phyloP scores from a whole-genome alignment of 1,140 invertebrate genomes.

The Penaeus japonicus region DNA sequence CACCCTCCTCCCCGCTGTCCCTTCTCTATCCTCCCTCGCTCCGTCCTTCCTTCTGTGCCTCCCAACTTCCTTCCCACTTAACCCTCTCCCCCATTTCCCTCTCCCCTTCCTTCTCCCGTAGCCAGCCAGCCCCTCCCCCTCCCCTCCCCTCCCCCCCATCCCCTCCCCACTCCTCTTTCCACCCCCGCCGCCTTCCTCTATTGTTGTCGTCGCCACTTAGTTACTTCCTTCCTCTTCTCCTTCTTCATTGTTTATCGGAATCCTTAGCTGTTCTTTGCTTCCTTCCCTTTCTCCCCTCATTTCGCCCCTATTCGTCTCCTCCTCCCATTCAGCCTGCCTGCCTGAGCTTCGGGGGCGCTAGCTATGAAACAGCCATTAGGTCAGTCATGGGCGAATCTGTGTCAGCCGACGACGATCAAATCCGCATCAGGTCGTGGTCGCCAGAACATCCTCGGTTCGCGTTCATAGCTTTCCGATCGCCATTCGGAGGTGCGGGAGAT shows the following conservation, averaged over 20 bases:
- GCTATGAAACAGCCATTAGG: no score
- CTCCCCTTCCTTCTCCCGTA: background rate
- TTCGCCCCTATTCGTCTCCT: background rate
- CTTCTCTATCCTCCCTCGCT: background rate
- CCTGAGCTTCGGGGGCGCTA: background rate
- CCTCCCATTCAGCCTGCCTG: background rate
- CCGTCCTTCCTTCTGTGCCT: background rate
- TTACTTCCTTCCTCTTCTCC: background rate
- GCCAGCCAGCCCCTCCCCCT: no score
- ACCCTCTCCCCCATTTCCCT: background rate
- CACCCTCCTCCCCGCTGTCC: background rate
- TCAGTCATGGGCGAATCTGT: no score
- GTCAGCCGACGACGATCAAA: no score
- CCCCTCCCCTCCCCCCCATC: background rate
- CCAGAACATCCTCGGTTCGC: no score
- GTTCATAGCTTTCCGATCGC: no score
- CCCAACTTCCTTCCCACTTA: background rate
- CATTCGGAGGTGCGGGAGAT: no score
- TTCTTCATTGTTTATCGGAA: background rate
- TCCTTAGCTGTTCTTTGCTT: background rate
- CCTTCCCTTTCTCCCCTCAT: constrained; percentile 14
- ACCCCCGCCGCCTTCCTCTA: background rate
- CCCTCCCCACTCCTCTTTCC: background rate
- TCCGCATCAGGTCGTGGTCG: no score
- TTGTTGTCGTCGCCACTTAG: background rate